phyloP scores from a whole-genome alignment of 1,140 invertebrate species.

The Papilio xuthus region DNA sequence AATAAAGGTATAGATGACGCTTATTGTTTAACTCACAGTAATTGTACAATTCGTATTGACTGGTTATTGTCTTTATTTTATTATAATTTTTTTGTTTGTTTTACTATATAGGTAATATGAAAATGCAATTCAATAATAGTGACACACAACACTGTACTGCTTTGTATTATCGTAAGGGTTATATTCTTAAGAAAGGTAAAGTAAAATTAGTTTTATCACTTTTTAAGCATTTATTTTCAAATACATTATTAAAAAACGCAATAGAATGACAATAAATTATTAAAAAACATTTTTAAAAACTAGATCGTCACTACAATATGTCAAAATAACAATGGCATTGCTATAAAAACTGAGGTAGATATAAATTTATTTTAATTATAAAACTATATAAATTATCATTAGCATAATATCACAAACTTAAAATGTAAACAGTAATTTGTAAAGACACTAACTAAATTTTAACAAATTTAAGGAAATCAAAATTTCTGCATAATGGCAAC shows the following conservation, averaged over 20 bases:
- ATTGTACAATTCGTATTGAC: too few relatives aligned
- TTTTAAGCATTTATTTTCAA: not conserved
- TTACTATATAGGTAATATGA: not conserved
- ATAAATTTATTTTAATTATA: too few relatives aligned
- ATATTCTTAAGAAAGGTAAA: not conserved
- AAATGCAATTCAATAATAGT: not conserved
- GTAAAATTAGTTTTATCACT: not conserved
- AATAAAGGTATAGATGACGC: not conserved
- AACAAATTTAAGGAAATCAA: constrained; percentile 24
- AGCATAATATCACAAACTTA: not conserved
- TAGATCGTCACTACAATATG: not conserved
- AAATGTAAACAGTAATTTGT: not conserved
- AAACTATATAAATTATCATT: not conserved
- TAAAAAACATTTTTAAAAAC: not conserved
- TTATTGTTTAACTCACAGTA: not conserved
- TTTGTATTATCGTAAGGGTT: not conserved
- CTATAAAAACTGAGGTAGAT: not conserved
- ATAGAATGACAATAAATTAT: too few relatives aligned
- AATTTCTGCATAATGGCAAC: not conserved
- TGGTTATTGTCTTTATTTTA: not conserved
- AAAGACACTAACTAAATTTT: not conserved
- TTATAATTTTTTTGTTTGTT: not conserved
- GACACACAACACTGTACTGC: not conserved
- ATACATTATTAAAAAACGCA: not conserved
- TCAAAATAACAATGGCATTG: not conserved